phyloP scores from a whole-genome alignment of 2,888 invertebrate species.

The Phengaris arion region DNA sequence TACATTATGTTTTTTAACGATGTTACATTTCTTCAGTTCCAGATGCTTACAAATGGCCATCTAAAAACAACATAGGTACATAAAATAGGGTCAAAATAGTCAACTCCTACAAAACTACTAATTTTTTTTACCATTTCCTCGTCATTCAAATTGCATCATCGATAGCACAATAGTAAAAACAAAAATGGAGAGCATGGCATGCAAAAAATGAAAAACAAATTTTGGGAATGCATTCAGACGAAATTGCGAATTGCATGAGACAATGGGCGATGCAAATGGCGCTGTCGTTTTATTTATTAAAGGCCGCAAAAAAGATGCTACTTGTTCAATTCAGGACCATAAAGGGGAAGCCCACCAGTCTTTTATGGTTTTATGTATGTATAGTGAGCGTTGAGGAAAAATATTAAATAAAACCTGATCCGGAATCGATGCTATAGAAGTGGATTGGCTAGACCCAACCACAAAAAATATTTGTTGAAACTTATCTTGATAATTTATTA shows the following conservation, averaged over 20 bases:
- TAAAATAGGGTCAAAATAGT: background rate
- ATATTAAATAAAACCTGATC: constrained; percentile 41
- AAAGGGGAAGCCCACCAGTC: constrained; percentile 45
- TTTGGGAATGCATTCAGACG: constrained; percentile 55
- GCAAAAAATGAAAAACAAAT: constrained; percentile 46
- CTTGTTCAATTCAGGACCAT: constrained; percentile 60
- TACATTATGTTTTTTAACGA: background rate
- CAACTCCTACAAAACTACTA: background rate
- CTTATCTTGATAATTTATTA: constrained; percentile 4
- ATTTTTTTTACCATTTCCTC: constrained; percentile 30
- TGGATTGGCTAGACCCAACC: background rate
- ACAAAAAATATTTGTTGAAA: background rate
- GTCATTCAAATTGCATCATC: constrained; percentile 23
- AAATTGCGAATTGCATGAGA: constrained; percentile 65
- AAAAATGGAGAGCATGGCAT: constrained; percentile 46
- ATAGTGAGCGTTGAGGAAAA: constrained; percentile 27
- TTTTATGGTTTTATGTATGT: constrained; percentile 54
- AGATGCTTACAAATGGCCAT: background rate
- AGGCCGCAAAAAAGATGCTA: constrained; percentile 55
- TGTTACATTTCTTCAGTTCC: too few species aligned
- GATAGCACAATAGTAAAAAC: constrained; percentile 44
- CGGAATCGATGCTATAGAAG: constrained; percentile 47
- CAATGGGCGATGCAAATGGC: constrained; percentile 74
- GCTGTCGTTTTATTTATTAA: constrained; percentile 61
- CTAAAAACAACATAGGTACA: background rate